Base-by-base conservation (phyloP, 1,140 invertebrate species). In the Copidosoma floridanum region DNA sequence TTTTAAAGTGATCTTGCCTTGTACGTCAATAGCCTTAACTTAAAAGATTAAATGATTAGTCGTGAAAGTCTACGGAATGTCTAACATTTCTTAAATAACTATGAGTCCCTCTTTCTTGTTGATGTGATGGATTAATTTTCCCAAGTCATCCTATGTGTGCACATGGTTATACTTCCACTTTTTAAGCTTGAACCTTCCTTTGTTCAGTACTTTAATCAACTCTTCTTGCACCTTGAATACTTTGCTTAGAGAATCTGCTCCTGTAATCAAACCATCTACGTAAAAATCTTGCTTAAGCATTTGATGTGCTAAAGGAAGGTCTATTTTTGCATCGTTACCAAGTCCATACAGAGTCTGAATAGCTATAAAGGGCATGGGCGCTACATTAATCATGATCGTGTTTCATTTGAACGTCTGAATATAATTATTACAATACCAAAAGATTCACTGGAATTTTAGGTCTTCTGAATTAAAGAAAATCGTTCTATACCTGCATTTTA, bases 401-500 rank as follows among this genome's bases (percentile, higher is more conserved):
- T 44, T 56, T 14, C 21, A 8, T 10, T 23, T 3, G 24, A 20
- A 57, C 12, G n/a, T 41, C 8, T 26, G 18, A 2, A 54, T 16
- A 4, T 26, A 16, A 32, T 32, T 16, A 14, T 35, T 16, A 2
- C 10, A 20, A 1, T 5, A 3, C 26, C 20, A 52, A 5, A 52
- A 10, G 20, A 52, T 75, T 59, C 65, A 57, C 48, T 78, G 73
- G 58, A 68, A 67, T 52, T 65, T 60, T 11, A 50, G 29, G 57
- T 77, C 70, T 23, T 71, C 61, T 32, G 60, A n/a, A 21, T 64
- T 46, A 11, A 80, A 56, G 11, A 53, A 40, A 18, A 78, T 67
- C 50, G 73, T 68, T n/a, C 72, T 47, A 65, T 75, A 77, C 74
- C 78, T 79, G 61, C 81, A 77, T 21, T 61, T 51, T 12, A 80